These are phyloP conservation scores for Marcusenius ussheri DNA, from an alignment of 2,113 vertebrate species.

Conservation along the genomic window DNA sequence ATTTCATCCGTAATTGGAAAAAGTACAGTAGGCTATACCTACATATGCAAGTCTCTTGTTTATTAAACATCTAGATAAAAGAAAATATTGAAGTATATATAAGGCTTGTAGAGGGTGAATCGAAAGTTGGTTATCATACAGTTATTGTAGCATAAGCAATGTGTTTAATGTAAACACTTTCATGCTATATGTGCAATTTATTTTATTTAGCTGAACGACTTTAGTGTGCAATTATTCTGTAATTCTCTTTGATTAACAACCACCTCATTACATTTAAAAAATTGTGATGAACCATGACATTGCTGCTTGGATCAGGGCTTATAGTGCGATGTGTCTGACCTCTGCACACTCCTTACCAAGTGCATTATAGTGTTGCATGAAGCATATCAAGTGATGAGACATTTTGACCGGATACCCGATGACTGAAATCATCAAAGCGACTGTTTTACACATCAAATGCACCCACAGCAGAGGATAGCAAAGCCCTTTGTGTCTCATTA, in stretches of 20 bases:
- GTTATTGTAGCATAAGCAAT: background rate
- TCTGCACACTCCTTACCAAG: background rate
- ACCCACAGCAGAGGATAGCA: background rate
- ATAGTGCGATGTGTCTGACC: background rate
- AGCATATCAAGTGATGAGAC: background rate
- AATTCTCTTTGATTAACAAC: background rate
- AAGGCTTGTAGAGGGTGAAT: background rate
- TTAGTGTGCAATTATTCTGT: constrained; percentile 6
- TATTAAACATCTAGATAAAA: background rate
- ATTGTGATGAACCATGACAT: background rate
- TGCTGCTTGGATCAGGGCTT: background rate
- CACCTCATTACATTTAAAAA: background rate
- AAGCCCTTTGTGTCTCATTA: constrained; percentile 23
- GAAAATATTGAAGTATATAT: background rate
- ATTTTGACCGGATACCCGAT: constrained; percentile 2
- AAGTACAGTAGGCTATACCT: background rate
- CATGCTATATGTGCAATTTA: background rate
- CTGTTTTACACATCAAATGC: constrained; percentile 15
- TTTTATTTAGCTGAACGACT: background rate
- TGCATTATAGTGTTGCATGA: background rate
- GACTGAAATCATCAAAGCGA: constrained; percentile 14
- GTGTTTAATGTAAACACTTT: background rate
- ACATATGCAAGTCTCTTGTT: background rate
- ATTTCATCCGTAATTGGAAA: background rate
- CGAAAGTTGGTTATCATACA: background rate